phyloP scores from a whole-genome alignment of 1,140 invertebrate species.

The Triops cancriformis region DNA sequence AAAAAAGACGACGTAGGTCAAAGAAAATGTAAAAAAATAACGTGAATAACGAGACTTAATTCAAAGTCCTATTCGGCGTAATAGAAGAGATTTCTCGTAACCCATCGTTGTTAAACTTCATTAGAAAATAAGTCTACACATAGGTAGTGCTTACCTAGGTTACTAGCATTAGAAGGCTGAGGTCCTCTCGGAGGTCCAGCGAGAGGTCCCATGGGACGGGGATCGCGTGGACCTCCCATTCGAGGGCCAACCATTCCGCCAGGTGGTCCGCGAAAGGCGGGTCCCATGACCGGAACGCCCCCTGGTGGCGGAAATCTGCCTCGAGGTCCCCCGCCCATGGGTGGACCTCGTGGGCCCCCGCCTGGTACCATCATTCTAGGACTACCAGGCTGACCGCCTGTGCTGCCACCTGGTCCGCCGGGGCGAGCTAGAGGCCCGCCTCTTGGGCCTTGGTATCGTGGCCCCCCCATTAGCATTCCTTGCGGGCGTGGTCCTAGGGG shows the following conservation, averaged over 20 bases:
- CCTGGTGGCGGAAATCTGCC: constrained; percentile 23
- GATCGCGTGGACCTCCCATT: constrained; percentile 21
- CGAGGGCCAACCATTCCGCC: constrained; percentile 27
- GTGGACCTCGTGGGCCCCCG: constrained; percentile 27
- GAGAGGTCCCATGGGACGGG: constrained; percentile 20
- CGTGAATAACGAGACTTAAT: too few relatives aligned
- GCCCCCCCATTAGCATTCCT: constrained; percentile 30
- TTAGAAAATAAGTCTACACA: neutral
- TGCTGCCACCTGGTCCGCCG: constrained; percentile 4
- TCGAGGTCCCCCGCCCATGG: constrained; percentile 22
- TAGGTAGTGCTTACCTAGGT: neutral
- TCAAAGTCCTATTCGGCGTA: too few relatives aligned
- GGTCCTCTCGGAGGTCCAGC: neutral
- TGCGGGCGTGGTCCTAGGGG: constrained; percentile 16
- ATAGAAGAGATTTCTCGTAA: too few relatives aligned
- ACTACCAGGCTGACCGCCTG: neutral
- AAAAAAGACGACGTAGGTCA: too few relatives aligned
- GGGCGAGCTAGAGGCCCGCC: neutral
- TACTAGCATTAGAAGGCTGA: neutral
- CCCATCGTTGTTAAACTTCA: too few relatives aligned
- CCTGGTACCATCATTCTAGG: constrained; percentile 30
- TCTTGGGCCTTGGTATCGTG: constrained; percentile 19
- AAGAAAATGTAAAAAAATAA: too few relatives aligned
- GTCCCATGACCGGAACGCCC: neutral
- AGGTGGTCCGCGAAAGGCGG: constrained; percentile 28